These are phyloP conservation scores for Iselma pallidipennis DNA, from an alignment of 2,888 invertebrate species.

Conservation along the genomic window DNA sequence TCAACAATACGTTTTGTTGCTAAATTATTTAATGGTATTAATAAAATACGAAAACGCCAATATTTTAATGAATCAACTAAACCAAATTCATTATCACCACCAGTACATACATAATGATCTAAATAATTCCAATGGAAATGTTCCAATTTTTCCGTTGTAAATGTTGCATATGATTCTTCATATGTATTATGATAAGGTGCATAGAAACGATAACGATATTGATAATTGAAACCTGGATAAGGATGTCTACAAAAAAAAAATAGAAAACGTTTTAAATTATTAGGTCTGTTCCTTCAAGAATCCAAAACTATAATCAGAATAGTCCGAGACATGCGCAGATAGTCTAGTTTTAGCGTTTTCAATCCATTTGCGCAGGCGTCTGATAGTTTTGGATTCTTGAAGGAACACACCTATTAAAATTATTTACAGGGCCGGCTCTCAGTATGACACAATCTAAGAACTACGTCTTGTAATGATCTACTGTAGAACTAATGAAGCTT, in stretches of 20 bases:
- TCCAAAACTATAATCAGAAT: too few species aligned
- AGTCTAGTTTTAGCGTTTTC: too few species aligned
- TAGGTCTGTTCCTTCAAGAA: too few species aligned
- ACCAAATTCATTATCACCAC: constrained; percentile 90
- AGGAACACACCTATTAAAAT: too few species aligned
- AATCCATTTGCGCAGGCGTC: too few species aligned
- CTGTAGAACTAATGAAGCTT: too few species aligned
- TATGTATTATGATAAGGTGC: constrained; percentile 91
- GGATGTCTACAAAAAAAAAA: constrained; percentile 72
- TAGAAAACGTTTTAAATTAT: constrained; percentile 6
- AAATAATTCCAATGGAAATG: constrained; percentile 98
- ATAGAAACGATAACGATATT: constrained; percentile 90
- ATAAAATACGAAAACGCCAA: constrained; percentile 79
- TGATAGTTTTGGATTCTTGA: too few species aligned
- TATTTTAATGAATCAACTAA: constrained; percentile 76
- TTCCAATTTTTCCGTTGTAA: constrained; percentile 92
- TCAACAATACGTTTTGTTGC: constrained; percentile 80
- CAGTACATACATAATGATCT: constrained; percentile 94
- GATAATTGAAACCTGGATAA: constrained; percentile 89
- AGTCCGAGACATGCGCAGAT: too few species aligned
- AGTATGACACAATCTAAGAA: too few species aligned
- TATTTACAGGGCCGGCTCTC: too few species aligned
- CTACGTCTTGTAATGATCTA: too few species aligned
- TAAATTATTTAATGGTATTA: constrained; percentile 80
- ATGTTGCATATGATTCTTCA: constrained; percentile 93